These are phyloP conservation scores for Parapristionchus giblindavisi DNA, from an alignment of 2,888 invertebrate genomes.

Conservation along the genomic window DNA sequence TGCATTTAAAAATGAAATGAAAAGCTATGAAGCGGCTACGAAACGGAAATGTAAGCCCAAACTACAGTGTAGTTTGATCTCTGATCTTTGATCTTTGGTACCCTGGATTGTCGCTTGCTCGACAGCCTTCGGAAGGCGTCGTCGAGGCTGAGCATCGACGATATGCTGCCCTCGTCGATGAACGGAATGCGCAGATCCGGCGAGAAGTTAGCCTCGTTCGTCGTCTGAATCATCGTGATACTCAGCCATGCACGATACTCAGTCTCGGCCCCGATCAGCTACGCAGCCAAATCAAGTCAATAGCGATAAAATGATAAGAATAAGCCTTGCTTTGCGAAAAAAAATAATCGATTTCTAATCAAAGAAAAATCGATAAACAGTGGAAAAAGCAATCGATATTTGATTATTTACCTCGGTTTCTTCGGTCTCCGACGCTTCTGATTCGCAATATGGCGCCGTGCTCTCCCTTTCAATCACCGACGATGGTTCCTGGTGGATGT, in stretches of 20 bases:
- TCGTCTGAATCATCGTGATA: neutral
- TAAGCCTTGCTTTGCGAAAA: neutral
- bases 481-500: conserved; percentile 53
- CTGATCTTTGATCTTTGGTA: neutral
- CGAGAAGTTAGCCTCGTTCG: conserved; percentile 16
- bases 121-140: conserved; percentile 51
- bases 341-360: neutral
- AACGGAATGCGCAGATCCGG: conserved; percentile 56
- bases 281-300: too few relatives aligned
- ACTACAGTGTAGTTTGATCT: neutral
- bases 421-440: conserved; percentile 46
- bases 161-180: conserved; percentile 65
- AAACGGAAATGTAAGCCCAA: neutral
- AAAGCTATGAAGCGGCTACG: neutral
- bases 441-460: conserved; percentile 58
- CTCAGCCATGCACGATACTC: neutral
- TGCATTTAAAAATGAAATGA: too few relatives aligned
- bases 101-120: neutral
- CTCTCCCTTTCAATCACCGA: conserved; percentile 61
- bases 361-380: neutral
- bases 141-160: conserved; percentile 53
- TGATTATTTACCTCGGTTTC: conserved; percentile 40
- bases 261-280: too few relatives aligned
- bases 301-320: neutral
- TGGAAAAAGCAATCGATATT: neutral